phyloP scores from a whole-genome alignment of 2,888 invertebrate genomes.

The Ashinkailepas kermadecensis region DNA sequence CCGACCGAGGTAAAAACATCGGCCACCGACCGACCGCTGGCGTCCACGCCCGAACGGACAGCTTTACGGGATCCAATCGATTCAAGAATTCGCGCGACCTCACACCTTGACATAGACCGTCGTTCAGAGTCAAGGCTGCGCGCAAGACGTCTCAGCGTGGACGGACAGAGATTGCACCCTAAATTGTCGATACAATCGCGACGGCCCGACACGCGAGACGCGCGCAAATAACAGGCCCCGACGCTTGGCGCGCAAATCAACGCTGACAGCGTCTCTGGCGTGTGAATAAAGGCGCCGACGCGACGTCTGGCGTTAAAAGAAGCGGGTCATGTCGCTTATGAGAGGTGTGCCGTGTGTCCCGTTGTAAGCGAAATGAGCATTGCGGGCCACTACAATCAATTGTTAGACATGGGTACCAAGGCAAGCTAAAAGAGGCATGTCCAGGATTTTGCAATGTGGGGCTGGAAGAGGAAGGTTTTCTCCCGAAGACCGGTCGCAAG shows the following conservation, averaged over 20 bases:
- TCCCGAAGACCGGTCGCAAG: too few relatives aligned
- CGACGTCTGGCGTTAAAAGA: too few relatives aligned
- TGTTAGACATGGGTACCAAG: too few relatives aligned
- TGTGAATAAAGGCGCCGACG: too few relatives aligned
- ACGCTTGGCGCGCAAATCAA: background rate
- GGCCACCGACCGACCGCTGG: background rate
- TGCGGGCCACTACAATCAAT: too few relatives aligned
- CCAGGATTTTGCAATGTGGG: too few relatives aligned
- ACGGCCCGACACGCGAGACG: background rate
- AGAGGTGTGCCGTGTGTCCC: too few relatives aligned
- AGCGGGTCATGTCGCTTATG: too few relatives aligned
- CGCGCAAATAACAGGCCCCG: background rate
- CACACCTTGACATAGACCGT: constrained; percentile 14
- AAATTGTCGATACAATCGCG: background rate
- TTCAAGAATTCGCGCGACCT: constrained; percentile 14
- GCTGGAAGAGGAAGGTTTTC: too few relatives aligned
- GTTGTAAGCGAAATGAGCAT: too few relatives aligned
- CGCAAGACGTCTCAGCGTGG: background rate
- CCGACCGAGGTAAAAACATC: background rate
- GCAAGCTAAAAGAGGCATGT: too few relatives aligned
- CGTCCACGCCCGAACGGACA: background rate
- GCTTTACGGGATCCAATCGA: background rate
- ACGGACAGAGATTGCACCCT: too few relatives aligned
- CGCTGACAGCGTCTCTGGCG: background rate
- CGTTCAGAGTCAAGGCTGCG: constrained; percentile 15